Evolutionary conservation across 2,797 vertebrate genomes (phyloP), one percentile per base, ranked within the genome.

Genomic region (Argya squamiceps): DNA sequence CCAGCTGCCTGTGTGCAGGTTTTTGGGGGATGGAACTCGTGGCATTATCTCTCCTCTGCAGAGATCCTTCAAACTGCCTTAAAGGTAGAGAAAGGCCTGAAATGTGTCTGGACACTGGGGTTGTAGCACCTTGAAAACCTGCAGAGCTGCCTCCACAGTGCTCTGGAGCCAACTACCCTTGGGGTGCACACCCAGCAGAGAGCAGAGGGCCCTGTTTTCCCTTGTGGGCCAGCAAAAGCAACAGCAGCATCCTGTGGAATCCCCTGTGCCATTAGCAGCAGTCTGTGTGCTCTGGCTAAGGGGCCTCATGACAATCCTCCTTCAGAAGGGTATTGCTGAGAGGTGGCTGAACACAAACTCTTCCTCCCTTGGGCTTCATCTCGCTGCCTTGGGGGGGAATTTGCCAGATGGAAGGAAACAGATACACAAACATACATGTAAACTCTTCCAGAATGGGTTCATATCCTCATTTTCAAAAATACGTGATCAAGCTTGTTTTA

Each of bases 371-470:
- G 92, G 75, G 91, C 62, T 88, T 82, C 60, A 68, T 49, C 49
- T 34, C 8, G 2, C 44, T 50, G 71, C 50, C 71, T 80, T 1
- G 20, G 68, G 49, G 70, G 50, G 68, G 75, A 83, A n/a, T 77
- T 69, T 77, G 64, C 91, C 96, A 96, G 95, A 93, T 92, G 93
- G 95, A 77, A 85, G 75, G 78, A 56, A 93, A 36, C 37, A 70
- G 87, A 92, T 15, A 4, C 55, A 79, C 78, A 84, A 76, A 79
- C 60, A 56, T 16, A 20, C 26, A 59, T 10, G n/a, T 56, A 62
- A 94, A 97, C 98, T 97, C 97, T 96, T 97, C 82, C 73, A 85
- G 90, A 94, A 94, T 3, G 58, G 78, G 55, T 93, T 75, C 39
- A 8, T 4, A 8, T 5, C 67, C 81, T 94, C 2, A 1, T 91